Base-by-base conservation (phyloP, 2,797 vertebrate genomes). In the Pteronotus mesoamericanus region DNA sequence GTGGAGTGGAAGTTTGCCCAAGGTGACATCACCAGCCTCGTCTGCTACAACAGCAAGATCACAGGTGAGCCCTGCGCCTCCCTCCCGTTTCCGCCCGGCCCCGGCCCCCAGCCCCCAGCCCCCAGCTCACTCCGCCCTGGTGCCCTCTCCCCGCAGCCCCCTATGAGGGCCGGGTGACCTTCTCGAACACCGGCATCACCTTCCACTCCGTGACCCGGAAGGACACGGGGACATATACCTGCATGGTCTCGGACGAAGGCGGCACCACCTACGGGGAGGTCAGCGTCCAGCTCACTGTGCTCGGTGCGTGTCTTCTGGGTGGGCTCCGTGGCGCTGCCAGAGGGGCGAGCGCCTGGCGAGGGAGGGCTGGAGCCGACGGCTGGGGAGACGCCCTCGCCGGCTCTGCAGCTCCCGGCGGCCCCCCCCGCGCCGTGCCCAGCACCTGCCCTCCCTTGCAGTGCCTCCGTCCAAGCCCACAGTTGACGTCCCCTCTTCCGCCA, bases 1-100 rank as follows among this genome's bases (percentile, higher is more conserved):
- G 91, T 99, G 55, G 99, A 99, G 97, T 99, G 99, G 99, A 99
- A 99, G 80, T 99, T 99, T 80, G 97, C 95, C 3, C 93, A 98
- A 46, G 22, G 88, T 0, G 96, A 94, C 42, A 98, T 97, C 0
- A 98, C 99, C 0, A 94, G 98, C 51, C 98, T 99, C 1, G 98
- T 99, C 42, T 95, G 98, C 94, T 99, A 97, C 22, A 94, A 97
- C 16, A 96, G 55, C 0, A 32, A 98, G 72, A 96, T 98, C 79
- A 99, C 99, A 42, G 64, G 99, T 99, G 96, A 85, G 87, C 72
- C 0, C n/a, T 6, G 37, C 3, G 1, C 26, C 6, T 51, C 21
- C 32, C 48, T 42, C 48, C 48, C 2, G 26, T 1, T 5, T 9
- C n/a, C 18, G 1, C 48, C 66, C 57, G 84, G 34, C 48, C 53